Evolutionary conservation across 2,797 vertebrate genomes (phyloP).

Genomic region (Coendou prehensilis): DNA sequence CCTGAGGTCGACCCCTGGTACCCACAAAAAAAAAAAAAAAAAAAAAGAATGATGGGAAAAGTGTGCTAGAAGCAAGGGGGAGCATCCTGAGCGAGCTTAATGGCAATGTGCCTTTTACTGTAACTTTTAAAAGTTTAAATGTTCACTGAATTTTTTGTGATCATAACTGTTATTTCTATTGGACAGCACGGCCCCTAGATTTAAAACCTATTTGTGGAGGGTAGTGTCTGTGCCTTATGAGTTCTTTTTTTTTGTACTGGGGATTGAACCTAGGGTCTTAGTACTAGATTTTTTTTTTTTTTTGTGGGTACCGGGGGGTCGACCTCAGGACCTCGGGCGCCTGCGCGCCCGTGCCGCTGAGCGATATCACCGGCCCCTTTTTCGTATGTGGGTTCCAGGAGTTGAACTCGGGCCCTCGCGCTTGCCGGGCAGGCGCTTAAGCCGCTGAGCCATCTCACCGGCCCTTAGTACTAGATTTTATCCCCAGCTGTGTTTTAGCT

Average conservation of each 20-base stretch:
- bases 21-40: too few relatives aligned
- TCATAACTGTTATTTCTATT: not conserved
- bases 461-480: not conserved
- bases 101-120: not conserved
- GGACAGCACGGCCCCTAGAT: not conserved
- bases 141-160: not conserved
- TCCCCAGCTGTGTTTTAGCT: not conserved
- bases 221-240: not conserved
- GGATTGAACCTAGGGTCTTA: not conserved
- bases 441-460: too few relatives aligned
- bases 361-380: too few relatives aligned
- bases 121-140: not conserved
- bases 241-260: not conserved
- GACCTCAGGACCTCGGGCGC: too few relatives aligned
- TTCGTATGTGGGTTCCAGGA: too few relatives aligned
- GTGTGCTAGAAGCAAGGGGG: not conserved
- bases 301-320: too few relatives aligned
- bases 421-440: too few relatives aligned
- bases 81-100: not conserved
- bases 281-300: not conserved
- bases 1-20: too few relatives aligned
- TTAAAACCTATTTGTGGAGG: not conserved
- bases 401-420: too few relatives aligned
- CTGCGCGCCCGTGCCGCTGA: too few relatives aligned
- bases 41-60: not conserved